Base-by-base conservation (phyloP, 1,140 invertebrate species). In the Drosophila orosa region DNA sequence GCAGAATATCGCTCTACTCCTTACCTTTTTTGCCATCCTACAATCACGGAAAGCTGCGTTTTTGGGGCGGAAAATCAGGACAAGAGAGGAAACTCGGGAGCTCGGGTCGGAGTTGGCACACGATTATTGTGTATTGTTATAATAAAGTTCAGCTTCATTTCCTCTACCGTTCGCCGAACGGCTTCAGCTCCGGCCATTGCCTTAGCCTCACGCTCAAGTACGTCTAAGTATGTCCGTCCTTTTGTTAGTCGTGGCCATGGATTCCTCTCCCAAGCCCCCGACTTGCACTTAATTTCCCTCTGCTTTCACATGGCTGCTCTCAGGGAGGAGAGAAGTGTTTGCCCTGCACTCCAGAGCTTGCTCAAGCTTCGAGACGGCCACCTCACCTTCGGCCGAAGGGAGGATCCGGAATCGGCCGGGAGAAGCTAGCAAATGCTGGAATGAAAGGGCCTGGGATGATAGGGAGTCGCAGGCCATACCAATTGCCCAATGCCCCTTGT, bases 71-170 rank as follows among this genome's bases (percentile, higher is more conserved):
- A 25, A 63, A 66, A 66, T 29, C 60, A 66, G 67, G 31, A 65
- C 8, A 15, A 27, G 17, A 29, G 29, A 54, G 61, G 61, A 29
- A 39, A 42, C 37, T 29, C 24, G 62, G 50, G 61, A 39, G 52
- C 37, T 29, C 24, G 62, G 50, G 61, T 37, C 63, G 69, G 7
- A n/a, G 37, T 25, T 45, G 40, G 62, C 72, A 77, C 45, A 63
- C 77, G 74, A 86, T 85, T 78, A 75, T 73, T 71, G 42, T 73
- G 74, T 82, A 86, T 86, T 87, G 83, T 86, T 86, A 86, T 85
- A 86, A 87, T 82, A 86, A 78, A 86, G 68, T 86, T 87, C 50
- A 82, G 82, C 82, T 87, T 86, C 71, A 86, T 86, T 87, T 86
- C 78, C 83, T 87, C 57, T 56, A 33, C 48, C 57, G 37, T 62